A percentile compares a stretch with the other conserved stretches of the same genome.
These are phyloP conservation scores for Manis javanica DNA, from an alignment of 2,797 vertebrate genomes.

Conservation along the genomic window DNA sequence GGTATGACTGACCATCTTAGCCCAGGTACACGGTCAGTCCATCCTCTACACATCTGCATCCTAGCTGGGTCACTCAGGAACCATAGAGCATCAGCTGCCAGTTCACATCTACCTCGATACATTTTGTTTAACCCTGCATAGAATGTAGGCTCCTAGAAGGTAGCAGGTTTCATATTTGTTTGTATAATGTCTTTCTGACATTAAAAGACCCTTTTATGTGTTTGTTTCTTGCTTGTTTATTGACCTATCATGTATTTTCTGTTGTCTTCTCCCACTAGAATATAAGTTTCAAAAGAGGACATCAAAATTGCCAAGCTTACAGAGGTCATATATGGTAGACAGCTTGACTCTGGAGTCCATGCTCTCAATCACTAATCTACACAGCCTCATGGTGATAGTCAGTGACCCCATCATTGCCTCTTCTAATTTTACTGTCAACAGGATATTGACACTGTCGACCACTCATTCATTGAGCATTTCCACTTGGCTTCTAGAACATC, in stretches of 20 bases:
- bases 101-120: neutral
- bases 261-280: neutral
- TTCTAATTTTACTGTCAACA: neutral
- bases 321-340: rapidly evolving
- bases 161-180: neutral
- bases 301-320: neutral
- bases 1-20: neutral
- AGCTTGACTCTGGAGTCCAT: neutral
- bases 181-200: neutral
- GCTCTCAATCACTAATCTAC: neutral
- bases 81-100: neutral
- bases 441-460: neutral
- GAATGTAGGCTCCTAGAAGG: neutral
- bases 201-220: neutral
- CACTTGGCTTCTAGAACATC: neutral
- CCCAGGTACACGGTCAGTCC: rapidly evolving
- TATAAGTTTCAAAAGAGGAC: neutral
- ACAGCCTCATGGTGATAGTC: neutral
- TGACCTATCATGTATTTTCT: neutral
- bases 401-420: neutral
- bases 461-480: neutral
- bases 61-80: neutral
- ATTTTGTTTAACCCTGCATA: neutral
- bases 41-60: rapidly evolving
- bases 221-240: neutral